A percentile compares a stretch with the other conserved stretches of the same genome.
Conservation (phyloP, 2,113 vertebrate species). For the Megaleporinus macrocephalus region DNA sequence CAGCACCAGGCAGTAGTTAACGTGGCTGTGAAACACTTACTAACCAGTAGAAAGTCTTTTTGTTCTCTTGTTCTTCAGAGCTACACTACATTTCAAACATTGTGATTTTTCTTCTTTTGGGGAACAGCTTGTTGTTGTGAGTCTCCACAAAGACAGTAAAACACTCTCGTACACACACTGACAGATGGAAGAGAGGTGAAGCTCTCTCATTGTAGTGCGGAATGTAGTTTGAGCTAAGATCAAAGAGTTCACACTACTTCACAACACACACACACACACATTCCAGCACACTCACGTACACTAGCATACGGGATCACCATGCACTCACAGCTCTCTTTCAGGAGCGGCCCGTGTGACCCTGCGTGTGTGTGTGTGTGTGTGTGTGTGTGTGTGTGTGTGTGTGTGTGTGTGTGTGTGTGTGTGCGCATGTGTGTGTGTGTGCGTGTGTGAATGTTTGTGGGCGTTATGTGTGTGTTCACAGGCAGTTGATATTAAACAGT, state of each 20-base stretch:
- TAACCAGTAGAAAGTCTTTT: too few species aligned
- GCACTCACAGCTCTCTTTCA: neutral
- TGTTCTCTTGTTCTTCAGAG: too few species aligned
- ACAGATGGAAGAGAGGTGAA: slow-evolving; percentile 8
- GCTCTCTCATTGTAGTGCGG: slow-evolving; percentile 25
- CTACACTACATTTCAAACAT: too few species aligned
- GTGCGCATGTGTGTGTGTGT: neutral
- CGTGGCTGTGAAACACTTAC: too few species aligned
- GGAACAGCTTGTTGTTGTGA: neutral
- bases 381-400: slow-evolving; percentile 32
- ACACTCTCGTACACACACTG: slow-evolving; percentile 4
- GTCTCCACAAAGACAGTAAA: neutral
- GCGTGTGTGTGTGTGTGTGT: slow-evolving; percentile 32
- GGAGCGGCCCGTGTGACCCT: neutral
- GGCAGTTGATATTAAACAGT: slow-evolving; percentile 36
- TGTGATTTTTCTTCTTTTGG: too few species aligned
- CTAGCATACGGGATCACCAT: slow-evolving; percentile 33
- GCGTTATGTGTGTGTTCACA: slow-evolving; percentile 35
- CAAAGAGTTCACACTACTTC: slow-evolving; percentile 44
- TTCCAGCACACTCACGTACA: slow-evolving; percentile 8
- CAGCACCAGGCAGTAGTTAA: too few species aligned
- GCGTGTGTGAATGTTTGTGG: neutral
- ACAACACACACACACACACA: slow-evolving; percentile 43
- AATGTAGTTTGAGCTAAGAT: slow-evolving; percentile 43
- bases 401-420: slow-evolving; percentile 1